These are phyloP conservation scores for Protosalanx chinensis DNA, from an alignment of 2,797 vertebrate genomes.

Conservation along the genomic window DNA sequence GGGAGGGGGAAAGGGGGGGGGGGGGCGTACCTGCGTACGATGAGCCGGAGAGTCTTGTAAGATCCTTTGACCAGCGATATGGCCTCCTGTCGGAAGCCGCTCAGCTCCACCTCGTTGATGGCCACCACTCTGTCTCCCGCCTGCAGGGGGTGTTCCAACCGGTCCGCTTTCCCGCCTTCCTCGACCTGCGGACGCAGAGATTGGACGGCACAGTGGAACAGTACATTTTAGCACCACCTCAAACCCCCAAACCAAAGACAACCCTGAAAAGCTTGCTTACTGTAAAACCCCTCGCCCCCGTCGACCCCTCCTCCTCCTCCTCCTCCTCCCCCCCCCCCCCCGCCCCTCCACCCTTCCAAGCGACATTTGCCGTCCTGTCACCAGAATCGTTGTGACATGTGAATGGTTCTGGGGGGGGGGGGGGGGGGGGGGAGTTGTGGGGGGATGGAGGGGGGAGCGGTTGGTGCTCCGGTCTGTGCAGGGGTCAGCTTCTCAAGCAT, in stretches of 20 bases:
- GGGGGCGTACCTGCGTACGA: slow-evolving; percentile 80
- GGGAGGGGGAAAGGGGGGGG: background rate
- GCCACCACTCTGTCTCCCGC: slow-evolving; percentile 82
- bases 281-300: too few species aligned
- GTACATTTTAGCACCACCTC: slow-evolving; percentile 12
- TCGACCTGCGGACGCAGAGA: slow-evolving; percentile 71
- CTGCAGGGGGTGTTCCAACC: slow-evolving; percentile 75
- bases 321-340: too few species aligned
- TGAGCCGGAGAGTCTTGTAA: slow-evolving; percentile 82
- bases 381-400: background rate
- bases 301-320: too few species aligned
- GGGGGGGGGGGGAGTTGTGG: background rate
- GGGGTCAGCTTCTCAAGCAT: background rate
- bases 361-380: too few species aligned
- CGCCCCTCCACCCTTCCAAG: too few species aligned
- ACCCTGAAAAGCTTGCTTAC: too few species aligned
- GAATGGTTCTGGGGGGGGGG: background rate
- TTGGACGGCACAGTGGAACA: slow-evolving; percentile 10
- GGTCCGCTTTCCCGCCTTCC: slow-evolving; percentile 82
- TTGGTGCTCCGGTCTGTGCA: too few species aligned
- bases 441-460: too few species aligned
- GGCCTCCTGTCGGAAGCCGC: slow-evolving; percentile 85
- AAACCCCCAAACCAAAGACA: background rate
- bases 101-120: slow-evolving; percentile 86
- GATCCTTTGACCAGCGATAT: slow-evolving; percentile 89